Evolutionary conservation across 2,888 invertebrate genomes (phyloP), one percentile per base, ranked within the genome.

Genomic region (Apeira syringaria): DNA sequence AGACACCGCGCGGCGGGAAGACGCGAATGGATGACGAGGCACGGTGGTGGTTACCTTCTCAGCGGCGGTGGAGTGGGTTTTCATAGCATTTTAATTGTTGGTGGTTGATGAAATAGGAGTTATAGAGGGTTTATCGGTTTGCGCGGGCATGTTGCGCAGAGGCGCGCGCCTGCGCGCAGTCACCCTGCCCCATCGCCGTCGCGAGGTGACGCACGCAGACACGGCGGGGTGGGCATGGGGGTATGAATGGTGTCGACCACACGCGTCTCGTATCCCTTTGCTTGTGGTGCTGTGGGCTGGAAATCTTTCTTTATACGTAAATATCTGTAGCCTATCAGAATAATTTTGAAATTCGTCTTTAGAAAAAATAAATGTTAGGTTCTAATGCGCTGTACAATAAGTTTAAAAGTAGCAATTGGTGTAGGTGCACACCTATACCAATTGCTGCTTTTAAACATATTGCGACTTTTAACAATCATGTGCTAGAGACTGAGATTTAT

Each of bases 11-110:
- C 43, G 48, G 50, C 34, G 24, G 38, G 20, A 36, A 39, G 29
- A 34, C 48, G 48, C 44, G 39, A 37, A 35, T 33, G 32, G 57
- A 52, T 48, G 52, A 54, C 48, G 47, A 53, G 43, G 50, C 52
- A 55, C 45, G 41, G 24, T 54, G 59, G 64, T 58, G 43, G 58
- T 84, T 81, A 86, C 87, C 84, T 86, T 65, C 64, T 67, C 68
- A 60, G 46, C 47, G 53, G 43, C 53, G 59, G 40, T 54, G 62
- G 62, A 65, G 48, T 50, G 58, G 49, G 64, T 72, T 82, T 84
- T 81, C 78, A 80, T 79, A 52, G 61, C 70, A 76, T 80, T 85
- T 83, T 82, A 80, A 70, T 69, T 58, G 74, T 75, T 64, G 61
- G 57, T 68, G 64, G 65, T 61, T 50, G 66, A 51, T 68, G 84